phyloP scores from a whole-genome alignment of 2,888 invertebrate genomes.

The Papilio gigon region DNA sequence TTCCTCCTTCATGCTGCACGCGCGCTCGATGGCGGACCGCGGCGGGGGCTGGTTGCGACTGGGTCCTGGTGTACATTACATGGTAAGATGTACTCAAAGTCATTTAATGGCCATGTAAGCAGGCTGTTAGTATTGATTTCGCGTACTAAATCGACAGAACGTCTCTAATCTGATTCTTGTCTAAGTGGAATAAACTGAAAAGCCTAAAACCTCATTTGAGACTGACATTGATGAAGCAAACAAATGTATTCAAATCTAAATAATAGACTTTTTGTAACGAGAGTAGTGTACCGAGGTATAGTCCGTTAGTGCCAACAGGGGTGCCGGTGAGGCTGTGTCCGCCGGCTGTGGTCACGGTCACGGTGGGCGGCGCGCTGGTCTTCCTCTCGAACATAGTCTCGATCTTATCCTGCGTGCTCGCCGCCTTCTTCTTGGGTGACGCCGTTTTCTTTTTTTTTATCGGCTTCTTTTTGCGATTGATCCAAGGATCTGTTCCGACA shows the following conservation, averaged over 20 bases:
- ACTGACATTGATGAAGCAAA: too few species aligned
- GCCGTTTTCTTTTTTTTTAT: slow-evolving; percentile 83
- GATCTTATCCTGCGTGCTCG: slow-evolving; percentile 90
- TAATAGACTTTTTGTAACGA: too few species aligned
- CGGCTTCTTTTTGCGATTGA: slow-evolving; percentile 85
- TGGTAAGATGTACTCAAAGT: neutral
- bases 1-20: slow-evolving; percentile 96
- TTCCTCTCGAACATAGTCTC: slow-evolving; percentile 85
- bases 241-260: too few species aligned
- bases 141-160: too few species aligned
- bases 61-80: slow-evolving; percentile 55
- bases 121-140: too few species aligned
- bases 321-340: slow-evolving; percentile 70
- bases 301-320: slow-evolving; percentile 77
- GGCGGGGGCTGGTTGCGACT: slow-evolving; percentile 83
- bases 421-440: slow-evolving; percentile 80
- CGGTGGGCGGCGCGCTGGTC: slow-evolving; percentile 55
- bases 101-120: too few species aligned
- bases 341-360: slow-evolving; percentile 61
- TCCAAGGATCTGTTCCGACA: slow-evolving; percentile 87
- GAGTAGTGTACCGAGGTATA: slow-evolving; percentile 60
- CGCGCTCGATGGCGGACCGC: slow-evolving; percentile 92
- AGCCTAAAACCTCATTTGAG: too few species aligned
- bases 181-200: too few species aligned
- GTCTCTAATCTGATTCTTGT: too few species aligned